Evolutionary conservation across 2,888 invertebrate genomes (phyloP).

Genomic region (Panopea generosa): DNA sequence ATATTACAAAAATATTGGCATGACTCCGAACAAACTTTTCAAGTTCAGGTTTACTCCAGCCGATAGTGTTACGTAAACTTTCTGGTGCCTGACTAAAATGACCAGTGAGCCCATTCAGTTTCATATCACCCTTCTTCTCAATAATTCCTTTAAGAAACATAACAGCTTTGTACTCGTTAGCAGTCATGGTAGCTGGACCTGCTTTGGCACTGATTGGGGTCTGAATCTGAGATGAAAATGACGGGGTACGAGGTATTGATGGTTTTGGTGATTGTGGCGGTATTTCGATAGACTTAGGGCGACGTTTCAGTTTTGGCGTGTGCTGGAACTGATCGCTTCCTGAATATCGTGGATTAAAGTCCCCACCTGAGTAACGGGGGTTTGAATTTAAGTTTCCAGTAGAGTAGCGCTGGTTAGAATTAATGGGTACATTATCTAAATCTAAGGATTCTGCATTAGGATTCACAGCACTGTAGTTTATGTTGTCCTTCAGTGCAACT

Average conservation of each 20-base stretch:
- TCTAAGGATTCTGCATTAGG: conserved; percentile 76
- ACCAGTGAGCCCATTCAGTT: conserved; percentile 79
- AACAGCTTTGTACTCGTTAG: conserved; percentile 85
- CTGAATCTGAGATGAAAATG: conserved; percentile 45
- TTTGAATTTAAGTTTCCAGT: conserved; percentile 8
- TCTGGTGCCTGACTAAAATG: conserved; percentile 83
- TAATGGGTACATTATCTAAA: conserved; percentile 55
- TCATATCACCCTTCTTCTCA: conserved; percentile 83
- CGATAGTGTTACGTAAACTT: conserved; percentile 83
- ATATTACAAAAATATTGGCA: conserved; percentile 82
- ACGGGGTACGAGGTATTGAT: conserved; percentile 64
- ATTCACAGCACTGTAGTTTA: conserved; percentile 78
- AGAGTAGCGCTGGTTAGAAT: conserved; percentile 22
- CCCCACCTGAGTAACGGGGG: conserved; percentile 39
- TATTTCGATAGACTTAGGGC: conserved; percentile 78
- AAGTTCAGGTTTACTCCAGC: conserved; percentile 83
- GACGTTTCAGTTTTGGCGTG: conserved; percentile 75
- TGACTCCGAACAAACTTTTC: conserved; percentile 83
- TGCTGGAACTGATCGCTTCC: conserved; percentile 40
- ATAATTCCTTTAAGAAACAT: conserved; percentile 84
- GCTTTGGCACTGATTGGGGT: conserved; percentile 70
- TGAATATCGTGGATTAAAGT: conserved; percentile 42
- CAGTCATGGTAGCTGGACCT: conserved; percentile 84
- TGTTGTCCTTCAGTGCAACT: conserved; percentile 82
- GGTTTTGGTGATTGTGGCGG: conserved; percentile 66